These are phyloP conservation scores for Cynoglossus semilaevis DNA, from an alignment of 2,113 vertebrate genomes.

Conservation along the genomic window DNA sequence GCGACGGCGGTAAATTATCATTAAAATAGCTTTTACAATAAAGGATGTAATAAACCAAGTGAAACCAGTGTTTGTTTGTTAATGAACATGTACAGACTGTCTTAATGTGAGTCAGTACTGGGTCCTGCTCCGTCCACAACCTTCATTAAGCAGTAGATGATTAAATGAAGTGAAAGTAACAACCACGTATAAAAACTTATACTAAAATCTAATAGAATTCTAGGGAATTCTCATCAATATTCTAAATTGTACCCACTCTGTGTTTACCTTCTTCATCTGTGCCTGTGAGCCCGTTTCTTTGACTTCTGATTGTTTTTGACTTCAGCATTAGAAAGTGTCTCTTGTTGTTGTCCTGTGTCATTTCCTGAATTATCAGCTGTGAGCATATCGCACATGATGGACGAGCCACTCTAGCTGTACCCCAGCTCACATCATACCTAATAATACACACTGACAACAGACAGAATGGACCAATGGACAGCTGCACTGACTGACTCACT, in stretches of 20 bases:
- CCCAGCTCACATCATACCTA: constrained; percentile 68
- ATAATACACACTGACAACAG: constrained; percentile 79
- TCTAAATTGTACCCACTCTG: not conserved
- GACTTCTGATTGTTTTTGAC: not conserved
- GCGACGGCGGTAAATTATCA: constrained; percentile 67
- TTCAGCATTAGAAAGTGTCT: not conserved
- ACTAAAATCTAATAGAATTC: too few species aligned
- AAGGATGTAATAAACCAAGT: constrained; percentile 65
- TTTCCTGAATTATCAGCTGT: constrained; percentile 66
- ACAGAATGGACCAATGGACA: constrained; percentile 28
- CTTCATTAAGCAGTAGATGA: too few species aligned
- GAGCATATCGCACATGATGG: constrained; percentile 37
- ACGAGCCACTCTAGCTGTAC: constrained; percentile 47
- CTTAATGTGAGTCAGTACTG: too few species aligned
- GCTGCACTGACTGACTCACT: constrained; percentile 44
- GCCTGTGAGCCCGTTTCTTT: not conserved
- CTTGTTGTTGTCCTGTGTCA: not conserved
- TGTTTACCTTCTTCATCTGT: not conserved
- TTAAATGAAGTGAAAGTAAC: too few species aligned
- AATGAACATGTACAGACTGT: too few species aligned
- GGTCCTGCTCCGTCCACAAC: too few species aligned
- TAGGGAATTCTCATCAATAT: not conserved
- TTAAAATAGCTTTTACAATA: constrained; percentile 86
- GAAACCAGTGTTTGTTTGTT: not conserved
- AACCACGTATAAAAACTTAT: too few species aligned